Conservation (phyloP, 2,888 invertebrate genomes). For the Epirrita christyi region DNA sequence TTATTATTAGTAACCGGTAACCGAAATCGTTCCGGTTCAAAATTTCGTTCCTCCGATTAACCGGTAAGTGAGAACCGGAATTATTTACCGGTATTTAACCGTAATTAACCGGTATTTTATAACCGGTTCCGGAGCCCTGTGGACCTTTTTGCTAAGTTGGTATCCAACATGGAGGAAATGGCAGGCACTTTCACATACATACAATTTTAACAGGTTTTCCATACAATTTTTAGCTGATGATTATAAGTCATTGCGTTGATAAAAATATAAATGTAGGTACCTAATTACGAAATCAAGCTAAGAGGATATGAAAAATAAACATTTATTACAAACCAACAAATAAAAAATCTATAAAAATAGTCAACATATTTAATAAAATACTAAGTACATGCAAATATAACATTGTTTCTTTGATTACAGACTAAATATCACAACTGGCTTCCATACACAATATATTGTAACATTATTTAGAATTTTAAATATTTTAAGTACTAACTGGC, state of each 20-base stretch:
- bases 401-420: slow-evolving; percentile 48
- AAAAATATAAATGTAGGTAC: not conserved
- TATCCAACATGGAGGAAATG: too few relatives aligned
- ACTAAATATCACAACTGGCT: slow-evolving; percentile 70
- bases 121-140: too few relatives aligned
- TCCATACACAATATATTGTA: slow-evolving; percentile 15
- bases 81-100: too few relatives aligned
- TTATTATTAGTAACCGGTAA: too few relatives aligned
- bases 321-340: not conserved
- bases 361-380: slow-evolving; percentile 50
- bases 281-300: not conserved
- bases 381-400: slow-evolving; percentile 57
- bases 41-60: too few relatives aligned
- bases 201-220: not conserved
- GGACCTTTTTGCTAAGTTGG: too few relatives aligned
- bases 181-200: too few relatives aligned
- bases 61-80: too few relatives aligned
- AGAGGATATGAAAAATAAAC: not conserved
- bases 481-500: not conserved
- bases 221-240: not conserved
- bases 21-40: too few relatives aligned
- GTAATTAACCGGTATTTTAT: too few relatives aligned
- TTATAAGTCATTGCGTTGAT: not conserved
- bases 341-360: slow-evolving; percentile 29
- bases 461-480: slow-evolving; percentile 3